Evolutionary conservation across 2,888 invertebrate species (phyloP), one percentile per base, ranked within the genome.

Genomic region (Ormyrus thymus): DNA sequence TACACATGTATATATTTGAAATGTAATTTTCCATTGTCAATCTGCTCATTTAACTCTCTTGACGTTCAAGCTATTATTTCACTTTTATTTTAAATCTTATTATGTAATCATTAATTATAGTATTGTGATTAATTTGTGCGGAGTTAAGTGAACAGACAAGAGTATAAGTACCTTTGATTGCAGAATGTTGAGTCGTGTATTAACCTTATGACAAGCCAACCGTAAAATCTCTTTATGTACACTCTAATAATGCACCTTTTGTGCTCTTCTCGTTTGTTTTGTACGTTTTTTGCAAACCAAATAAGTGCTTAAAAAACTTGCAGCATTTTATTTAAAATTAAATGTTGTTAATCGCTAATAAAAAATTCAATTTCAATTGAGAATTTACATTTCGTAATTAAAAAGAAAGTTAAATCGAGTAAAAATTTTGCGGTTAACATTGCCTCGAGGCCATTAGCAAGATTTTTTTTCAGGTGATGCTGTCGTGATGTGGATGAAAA

Each of bases 161-260:
- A 73, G 62, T 81, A 56, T 46, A 64, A 76, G 77, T 82, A 83
- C 80, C 83, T 82, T 82, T 79, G 76, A 82, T 83, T 83, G 84
- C 84, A 83, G 84, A 84, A 84, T 84, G 84, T 82, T 78, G 80
- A 79, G 78, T 69, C 65, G 78, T 81, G 81, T 80, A 69, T 82
- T 83, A 62, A n/a, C 70, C 79, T 79, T 70, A 80, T 73, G 65
- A 81, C 78, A 83, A 73, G 71, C 80, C 66, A 72, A 76, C 59
- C 7, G 48, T 74, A 71, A 46, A 73, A 29, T 29, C 29, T 29
- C 4, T 29, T 29, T 29, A 4, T 29, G 29, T 0, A 29, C 29
- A 29, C 3, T 4, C 0, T 0, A 29, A 4, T 29, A 29, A 29
- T 4, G 29, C 29, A 29, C 4, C 4, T 29, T 29, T 29, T 29